Conservation (phyloP, 2,797 vertebrate species). For the Melanotaenia nigrans region DNA sequence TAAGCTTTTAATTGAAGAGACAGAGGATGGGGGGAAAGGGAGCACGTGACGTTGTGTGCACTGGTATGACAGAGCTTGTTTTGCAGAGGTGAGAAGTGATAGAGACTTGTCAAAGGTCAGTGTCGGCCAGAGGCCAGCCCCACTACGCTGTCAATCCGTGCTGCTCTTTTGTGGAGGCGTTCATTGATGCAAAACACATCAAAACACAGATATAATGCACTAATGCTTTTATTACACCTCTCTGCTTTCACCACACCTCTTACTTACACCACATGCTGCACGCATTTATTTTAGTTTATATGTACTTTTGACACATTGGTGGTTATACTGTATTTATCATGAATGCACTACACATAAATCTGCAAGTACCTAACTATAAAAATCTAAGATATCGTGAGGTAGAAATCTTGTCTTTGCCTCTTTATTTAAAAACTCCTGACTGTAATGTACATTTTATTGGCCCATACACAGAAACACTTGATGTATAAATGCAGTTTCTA, state of each 20-base stretch:
- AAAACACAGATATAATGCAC: constrained; percentile 37
- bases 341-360: not conserved
- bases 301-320: not conserved
- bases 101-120: constrained; percentile 80
- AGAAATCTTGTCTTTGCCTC: constrained; percentile 23
- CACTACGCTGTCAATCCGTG: constrained; percentile 53
- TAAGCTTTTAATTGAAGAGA: constrained; percentile 80
- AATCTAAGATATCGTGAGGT: not conserved
- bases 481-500: not conserved
- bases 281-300: not conserved
- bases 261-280: constrained; percentile 10
- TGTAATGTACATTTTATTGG: constrained; percentile 9
- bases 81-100: constrained; percentile 78
- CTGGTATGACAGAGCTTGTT: constrained; percentile 69
- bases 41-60: constrained; percentile 56
- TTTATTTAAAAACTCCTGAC: constrained; percentile 3
- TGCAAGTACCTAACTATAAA: not conserved
- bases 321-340: constrained; percentile 14
- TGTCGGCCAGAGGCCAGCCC: constrained; percentile 76
- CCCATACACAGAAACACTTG: constrained; percentile 4
- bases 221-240: constrained; percentile 26
- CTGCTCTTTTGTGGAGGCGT: constrained; percentile 67
- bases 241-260: constrained; percentile 16
- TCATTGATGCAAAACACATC: constrained; percentile 59
- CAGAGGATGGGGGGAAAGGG: constrained; percentile 34